Base-by-base conservation (phyloP, 2,113 vertebrate genomes). In the Cheirogaleus medius region DNA sequence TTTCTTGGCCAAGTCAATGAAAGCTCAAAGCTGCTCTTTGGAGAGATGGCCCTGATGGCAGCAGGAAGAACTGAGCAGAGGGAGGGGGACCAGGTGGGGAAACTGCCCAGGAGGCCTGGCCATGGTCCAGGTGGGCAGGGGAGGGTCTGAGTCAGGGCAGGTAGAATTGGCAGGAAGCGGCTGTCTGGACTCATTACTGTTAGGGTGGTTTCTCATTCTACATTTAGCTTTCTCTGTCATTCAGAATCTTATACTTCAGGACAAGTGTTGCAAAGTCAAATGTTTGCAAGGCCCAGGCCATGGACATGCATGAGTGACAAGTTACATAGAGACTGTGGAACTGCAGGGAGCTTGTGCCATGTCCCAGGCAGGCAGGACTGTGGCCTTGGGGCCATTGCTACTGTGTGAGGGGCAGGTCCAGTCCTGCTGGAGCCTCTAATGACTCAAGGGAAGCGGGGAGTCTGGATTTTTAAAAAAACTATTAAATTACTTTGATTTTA, bases 401-500 rank as follows among this genome's bases (percentile, higher is more conserved):
- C 11, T 6, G 3, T 0, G 0, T n/a, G 63, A 73, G 63, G 52
- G 8, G n/a, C 49, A 69, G 39, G 63, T 6, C 20, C 34, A 9
- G 12, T 9, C 42, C 20, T 8, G 12, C 27, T 64, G 37, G 69
- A 4, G 23, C 29, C 56, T 85, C 44, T 2, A 29, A 82, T 37
- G 39, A 14, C 15, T 34, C 15, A 34, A 63, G 52, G 63, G 32
- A 90, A 94, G 27, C 29, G 5, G 39, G 68, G 42, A 52, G 64
- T 77, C 81, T 44, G 32, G 25, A 39, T 77, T 25, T 83, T 60
- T 74, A 10, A 71, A 85, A 18, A 18, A 78, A 84, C 60, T 12
- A 54, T 52, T 78, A 25, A 81, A n/a, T 83, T 63, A 80, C 87
- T 52, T 2, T 39, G 60, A 56, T 42, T 63, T 93, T 94, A 49